Percentiles rank a stretch among this genome's conserved stretches.
phyloP scores from a whole-genome alignment of 2,888 invertebrate genomes.

The Orchesella flavescens region DNA sequence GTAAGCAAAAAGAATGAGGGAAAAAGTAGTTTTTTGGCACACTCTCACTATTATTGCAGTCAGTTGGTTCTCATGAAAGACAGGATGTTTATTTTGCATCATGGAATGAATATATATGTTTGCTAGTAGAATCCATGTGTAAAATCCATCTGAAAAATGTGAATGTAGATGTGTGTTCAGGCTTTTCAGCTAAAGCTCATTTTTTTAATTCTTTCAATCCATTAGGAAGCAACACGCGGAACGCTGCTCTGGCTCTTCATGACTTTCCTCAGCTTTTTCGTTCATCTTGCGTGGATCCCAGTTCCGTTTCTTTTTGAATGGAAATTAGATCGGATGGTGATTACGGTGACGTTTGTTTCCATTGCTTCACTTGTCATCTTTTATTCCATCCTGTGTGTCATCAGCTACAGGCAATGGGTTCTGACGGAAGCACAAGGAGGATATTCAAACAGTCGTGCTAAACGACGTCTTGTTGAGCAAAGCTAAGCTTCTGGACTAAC shows the following conservation, averaged over 20 bases:
- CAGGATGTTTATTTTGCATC: slow-evolving; percentile 6
- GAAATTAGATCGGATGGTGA: slow-evolving; percentile 69
- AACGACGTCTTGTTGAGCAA: slow-evolving; percentile 69
- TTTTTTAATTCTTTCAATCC: slow-evolving; percentile 28
- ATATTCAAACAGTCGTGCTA: slow-evolving; percentile 69
- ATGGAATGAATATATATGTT: background rate
- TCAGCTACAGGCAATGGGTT: slow-evolving; percentile 68
- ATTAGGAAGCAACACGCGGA: slow-evolving; percentile 69
- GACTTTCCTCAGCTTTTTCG: slow-evolving; percentile 64
- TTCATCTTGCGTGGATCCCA: slow-evolving; percentile 67
- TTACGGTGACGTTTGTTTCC: slow-evolving; percentile 65
- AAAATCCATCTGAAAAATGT: background rate
- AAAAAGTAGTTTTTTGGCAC: background rate
- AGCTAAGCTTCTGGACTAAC: slow-evolving; percentile 52
- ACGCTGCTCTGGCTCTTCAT: slow-evolving; percentile 69
- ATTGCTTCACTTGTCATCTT: slow-evolving; percentile 67
- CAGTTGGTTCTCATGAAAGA: slow-evolving; percentile 2
- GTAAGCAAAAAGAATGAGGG: slow-evolving; percentile 16
- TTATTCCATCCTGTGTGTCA: slow-evolving; percentile 69
- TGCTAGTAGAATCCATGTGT: background rate
- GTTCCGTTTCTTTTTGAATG: slow-evolving; percentile 70
- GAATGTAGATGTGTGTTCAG: background rate
- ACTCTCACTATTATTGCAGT: background rate
- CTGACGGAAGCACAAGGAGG: slow-evolving; percentile 52
- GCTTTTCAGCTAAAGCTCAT: slow-evolving; percentile 33